These are phyloP conservation scores for Astropecten irregularis DNA, from an alignment of 53 echinoderm and acorn worm genomes.

Conservation along the genomic window DNA sequence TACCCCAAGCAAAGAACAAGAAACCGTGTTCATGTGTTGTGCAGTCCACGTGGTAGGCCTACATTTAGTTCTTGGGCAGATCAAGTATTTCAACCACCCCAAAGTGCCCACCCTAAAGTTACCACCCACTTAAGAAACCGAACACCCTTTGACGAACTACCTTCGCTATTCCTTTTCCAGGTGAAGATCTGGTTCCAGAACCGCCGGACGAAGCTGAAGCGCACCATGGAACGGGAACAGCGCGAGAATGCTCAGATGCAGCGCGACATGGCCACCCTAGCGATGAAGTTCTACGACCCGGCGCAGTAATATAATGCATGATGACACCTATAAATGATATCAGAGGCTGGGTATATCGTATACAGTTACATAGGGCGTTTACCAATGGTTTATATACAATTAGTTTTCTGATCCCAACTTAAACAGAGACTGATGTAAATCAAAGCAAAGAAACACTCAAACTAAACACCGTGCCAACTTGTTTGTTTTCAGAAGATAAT, in stretches of 20 bases:
- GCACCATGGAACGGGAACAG: constrained; percentile 91
- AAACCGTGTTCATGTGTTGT: no score
- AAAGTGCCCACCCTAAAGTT: no score
- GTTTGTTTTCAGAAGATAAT: not conserved
- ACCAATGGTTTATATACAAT: no score
- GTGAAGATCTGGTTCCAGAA: constrained; percentile 99
- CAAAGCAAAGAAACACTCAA: not conserved
- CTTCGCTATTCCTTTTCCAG: constrained; percentile 42
- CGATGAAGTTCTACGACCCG: constrained; percentile 88
- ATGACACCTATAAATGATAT: not conserved
- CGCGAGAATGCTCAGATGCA: constrained; percentile 98
- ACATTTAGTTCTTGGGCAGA: no score
- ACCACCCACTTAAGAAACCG: no score
- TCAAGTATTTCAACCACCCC: no score
- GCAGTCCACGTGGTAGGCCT: no score
- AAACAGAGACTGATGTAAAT: not conserved
- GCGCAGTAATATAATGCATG: not conserved
- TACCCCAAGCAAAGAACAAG: no score
- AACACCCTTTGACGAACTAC: not conserved
- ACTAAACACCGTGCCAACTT: not conserved
- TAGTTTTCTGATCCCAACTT: not conserved
- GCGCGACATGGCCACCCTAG: constrained; percentile 92
- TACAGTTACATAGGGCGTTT: no score
- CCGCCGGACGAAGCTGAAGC: constrained; percentile 92
- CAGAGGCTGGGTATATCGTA: not conserved